Base-by-base conservation (phyloP, 2,797 vertebrate species). In the Coendou prehensilis region DNA sequence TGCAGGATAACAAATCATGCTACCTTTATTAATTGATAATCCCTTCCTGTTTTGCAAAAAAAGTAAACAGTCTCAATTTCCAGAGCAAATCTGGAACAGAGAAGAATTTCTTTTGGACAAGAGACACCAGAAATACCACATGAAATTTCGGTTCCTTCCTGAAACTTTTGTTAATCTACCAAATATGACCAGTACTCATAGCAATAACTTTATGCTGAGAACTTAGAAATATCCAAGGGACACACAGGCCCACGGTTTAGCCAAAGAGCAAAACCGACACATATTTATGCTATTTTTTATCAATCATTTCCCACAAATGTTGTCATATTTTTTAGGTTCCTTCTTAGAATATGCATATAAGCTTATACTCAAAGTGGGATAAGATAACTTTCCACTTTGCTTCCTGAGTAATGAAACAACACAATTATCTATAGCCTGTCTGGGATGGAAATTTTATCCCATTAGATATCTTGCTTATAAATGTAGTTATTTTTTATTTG, bases 1-100 rank as follows among this genome's bases (percentile, higher is more conserved):
- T 2, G 8, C 3, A 1, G 1, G 0, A 17, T 26, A 15, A 20
- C 0, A 13, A n/a, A 5, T 33, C 26, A 5, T 13, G 4, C 9
- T 18, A 15, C 17, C 3, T 45, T 17, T 20, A 5, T 41, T 17
- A 3, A 0, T 2, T 3, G 37, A 26, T 37, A 4, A 45, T 11
- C 30, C 28, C 30, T 18, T 64, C 28, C 14, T 2, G 2, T 69
- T 50, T n/a, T 8, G 13, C n/a, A 37, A 41, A 41, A 41, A 50
- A 73, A 91, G 33, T 22, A 56, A 63, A 14, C 4, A 10, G 8
- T 26, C 7, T 1, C 18, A 33, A 75, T 56, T 63, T 61, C 3
- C 64, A 45, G 9, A 67, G 61, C 9, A 6, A 52, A 28, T 1
- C 4, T 26, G 37, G 1, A 14, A 33, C 8, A 2, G 50, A 45